A percentile compares a stretch with the other conserved stretches of the same genome.
phyloP scores from a whole-genome alignment of 30 jellyfish, hydroid and myxozoan species.

The Aurelia aurita region DNA sequence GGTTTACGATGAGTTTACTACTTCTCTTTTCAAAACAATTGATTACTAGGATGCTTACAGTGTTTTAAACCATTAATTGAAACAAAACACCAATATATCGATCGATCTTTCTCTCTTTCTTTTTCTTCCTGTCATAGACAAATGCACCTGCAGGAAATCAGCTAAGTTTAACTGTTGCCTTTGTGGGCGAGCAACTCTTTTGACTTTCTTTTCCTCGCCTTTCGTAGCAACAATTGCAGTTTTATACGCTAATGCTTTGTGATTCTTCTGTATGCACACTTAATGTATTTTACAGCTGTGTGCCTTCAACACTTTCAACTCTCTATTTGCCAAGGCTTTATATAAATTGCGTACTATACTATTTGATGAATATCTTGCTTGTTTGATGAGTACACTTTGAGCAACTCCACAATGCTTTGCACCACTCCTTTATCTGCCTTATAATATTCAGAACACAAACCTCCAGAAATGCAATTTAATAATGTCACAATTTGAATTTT shows the following conservation, averaged over 20 bases:
- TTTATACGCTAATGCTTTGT: no score
- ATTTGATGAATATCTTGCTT: background rate
- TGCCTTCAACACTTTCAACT: no score
- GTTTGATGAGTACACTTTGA: background rate
- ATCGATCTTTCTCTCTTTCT: conserved; percentile 18
- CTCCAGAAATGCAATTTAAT: no score
- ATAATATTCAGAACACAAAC: no score
- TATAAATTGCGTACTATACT: background rate
- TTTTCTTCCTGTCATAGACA: background rate
- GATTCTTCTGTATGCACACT: no score
- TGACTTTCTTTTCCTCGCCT: no score
- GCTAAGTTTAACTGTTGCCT: background rate
- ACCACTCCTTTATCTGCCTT: background rate
- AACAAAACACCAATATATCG: conserved; percentile 8
- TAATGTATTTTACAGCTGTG: no score
- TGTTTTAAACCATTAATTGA: conserved; percentile 10
- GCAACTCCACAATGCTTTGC: background rate
- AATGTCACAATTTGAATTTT: no score
- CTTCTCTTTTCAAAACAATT: conserved; percentile 34
- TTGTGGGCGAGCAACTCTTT: background rate
- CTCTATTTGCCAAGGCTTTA: no score
- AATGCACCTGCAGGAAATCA: conserved; percentile 33
- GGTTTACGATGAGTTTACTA: conserved; percentile 47
- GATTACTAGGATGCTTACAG: conserved; percentile 7
- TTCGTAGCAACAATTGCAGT: no score